Evolutionary conservation across 2,888 invertebrate genomes (phyloP), one percentile per base, ranked within the genome.

Genomic region (Mythimna pallens): DNA sequence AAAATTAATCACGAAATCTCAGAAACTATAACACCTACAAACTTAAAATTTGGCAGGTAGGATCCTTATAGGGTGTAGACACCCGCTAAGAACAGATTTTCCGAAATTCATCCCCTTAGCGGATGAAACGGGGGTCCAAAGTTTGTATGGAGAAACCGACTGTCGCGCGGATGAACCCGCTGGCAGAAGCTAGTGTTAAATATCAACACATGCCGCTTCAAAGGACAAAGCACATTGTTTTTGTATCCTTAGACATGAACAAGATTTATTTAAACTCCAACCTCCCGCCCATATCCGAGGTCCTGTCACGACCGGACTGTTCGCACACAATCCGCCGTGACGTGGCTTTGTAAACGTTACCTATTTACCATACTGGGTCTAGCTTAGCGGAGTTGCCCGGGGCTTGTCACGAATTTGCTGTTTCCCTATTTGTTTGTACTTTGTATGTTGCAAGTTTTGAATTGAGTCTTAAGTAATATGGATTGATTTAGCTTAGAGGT

Each of bases 351-450:
- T 70, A 76, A 77, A 66, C 50, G 70, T 77, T 64, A 63, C 5
- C 54, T 82, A 68, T 80, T 79, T 80, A 82, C 72, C 78, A 80
- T 80, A 82, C 69, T 69, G 14, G 73, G 47, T 17, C 40, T 10
- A 22, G 55, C n/a, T 65, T 5, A 40, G n/a, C 40, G 5, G n/a
- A 4, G n/a, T 34, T 30, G 69, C 83, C 57, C 4, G 55, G 57
- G 69, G 80, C 83, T 43, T 40, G 83, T 80, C 80, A 80, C 80
- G 80, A 79, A 59, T 47, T 63, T 7, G 12, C 1, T 30, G 66
- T 66, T 80, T 64, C 47, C 74, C 63, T 22, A 43, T 72, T 67
- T 22, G 12, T 57, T 47, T 67, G 71, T 47, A 81, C 71, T 57
- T 47, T 67, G 71, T 47, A 81, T 78, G 66, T 61, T 82, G 82